These are phyloP conservation scores for Oncorhynchus tshawytscha DNA, from an alignment of 2,113 vertebrate species.

Conservation along the genomic window DNA sequence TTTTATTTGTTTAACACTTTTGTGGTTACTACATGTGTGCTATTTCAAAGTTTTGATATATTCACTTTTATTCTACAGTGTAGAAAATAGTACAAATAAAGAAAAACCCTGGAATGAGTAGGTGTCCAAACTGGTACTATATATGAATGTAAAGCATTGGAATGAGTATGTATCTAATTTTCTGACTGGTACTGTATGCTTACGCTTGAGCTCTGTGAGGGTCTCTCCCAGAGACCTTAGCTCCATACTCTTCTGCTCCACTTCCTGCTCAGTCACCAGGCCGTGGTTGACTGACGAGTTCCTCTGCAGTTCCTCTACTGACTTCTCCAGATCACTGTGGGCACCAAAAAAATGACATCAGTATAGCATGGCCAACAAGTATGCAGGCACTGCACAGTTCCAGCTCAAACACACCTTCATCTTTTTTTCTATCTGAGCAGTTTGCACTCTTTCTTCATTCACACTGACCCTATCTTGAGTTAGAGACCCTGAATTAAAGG, in stretches of 20 bases:
- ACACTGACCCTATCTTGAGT: constrained; percentile 2
- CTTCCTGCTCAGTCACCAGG: constrained; percentile 85
- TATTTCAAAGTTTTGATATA: too few species aligned
- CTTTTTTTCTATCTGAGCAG: constrained; percentile 32
- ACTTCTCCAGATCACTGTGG: constrained; percentile 91
- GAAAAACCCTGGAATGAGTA: too few species aligned
- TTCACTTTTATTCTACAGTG: too few species aligned
- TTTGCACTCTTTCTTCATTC: too few species aligned
- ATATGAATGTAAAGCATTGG: too few species aligned
- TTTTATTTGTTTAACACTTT: too few species aligned
- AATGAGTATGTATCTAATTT: too few species aligned
- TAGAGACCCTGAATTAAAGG: constrained; percentile 53
- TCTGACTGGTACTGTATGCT: constrained; percentile 29
- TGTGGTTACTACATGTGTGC: too few species aligned
- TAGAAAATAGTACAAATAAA: too few species aligned
- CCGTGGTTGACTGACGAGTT: constrained; percentile 85
- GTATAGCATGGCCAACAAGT: constrained; percentile 69
- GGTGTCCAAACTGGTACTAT: too few species aligned
- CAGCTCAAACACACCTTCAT: too few species aligned
- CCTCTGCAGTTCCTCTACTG: constrained; percentile 90
- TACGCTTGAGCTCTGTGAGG: constrained; percentile 91
- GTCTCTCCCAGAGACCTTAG: constrained; percentile 92
- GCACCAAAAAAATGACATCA: background rate
- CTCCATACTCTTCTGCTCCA: constrained; percentile 93
- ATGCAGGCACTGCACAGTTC: background rate